Evolutionary conservation across 2,888 invertebrate species (phyloP).

Genomic region (Sminthurinus aureus): DNA sequence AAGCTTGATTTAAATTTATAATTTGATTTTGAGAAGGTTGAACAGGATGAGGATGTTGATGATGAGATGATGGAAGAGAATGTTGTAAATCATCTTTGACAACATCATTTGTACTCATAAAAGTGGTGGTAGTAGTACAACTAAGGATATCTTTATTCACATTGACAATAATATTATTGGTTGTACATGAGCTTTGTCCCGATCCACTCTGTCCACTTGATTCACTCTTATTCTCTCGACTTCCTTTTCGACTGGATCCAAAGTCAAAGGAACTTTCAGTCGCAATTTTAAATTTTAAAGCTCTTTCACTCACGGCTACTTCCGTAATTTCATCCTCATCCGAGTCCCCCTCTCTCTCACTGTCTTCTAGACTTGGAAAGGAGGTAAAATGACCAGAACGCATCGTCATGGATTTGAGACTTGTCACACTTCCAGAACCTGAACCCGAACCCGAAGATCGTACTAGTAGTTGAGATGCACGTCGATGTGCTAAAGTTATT

Average conservation of each 20-base stretch:
- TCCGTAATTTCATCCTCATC: conserved; percentile 78
- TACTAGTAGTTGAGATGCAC: conserved; percentile 53
- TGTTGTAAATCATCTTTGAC: too few species aligned
- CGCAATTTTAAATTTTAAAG: conserved; percentile 78
- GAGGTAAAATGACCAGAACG: conserved; percentile 44
- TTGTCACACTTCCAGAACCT: conserved; percentile 51
- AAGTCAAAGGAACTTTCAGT: conserved; percentile 68
- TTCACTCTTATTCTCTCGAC: conserved; percentile 57
- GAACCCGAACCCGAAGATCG: conserved; percentile 46
- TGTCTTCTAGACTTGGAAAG: conserved; percentile 54
- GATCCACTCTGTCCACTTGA: conserved; percentile 52
- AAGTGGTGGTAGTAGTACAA: background rate
- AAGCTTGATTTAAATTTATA: background rate
- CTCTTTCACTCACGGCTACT: conserved; percentile 74
- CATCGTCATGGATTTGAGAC: conserved; percentile 44
- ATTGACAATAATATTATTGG: background rate
- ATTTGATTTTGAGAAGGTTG: background rate
- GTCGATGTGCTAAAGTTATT: conserved; percentile 49
- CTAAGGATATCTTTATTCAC: background rate
- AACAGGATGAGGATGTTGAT: background rate
- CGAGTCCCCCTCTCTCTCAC: conserved; percentile 59
- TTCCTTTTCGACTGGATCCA: conserved; percentile 55
- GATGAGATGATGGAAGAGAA: too few species aligned
- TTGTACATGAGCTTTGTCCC: conserved; percentile 12
- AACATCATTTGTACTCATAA: background rate